A percentile compares a stretch with the other conserved stretches of the same genome.
Conservation (phyloP, 1,140 invertebrate species). For the Idris sp. region DNA sequence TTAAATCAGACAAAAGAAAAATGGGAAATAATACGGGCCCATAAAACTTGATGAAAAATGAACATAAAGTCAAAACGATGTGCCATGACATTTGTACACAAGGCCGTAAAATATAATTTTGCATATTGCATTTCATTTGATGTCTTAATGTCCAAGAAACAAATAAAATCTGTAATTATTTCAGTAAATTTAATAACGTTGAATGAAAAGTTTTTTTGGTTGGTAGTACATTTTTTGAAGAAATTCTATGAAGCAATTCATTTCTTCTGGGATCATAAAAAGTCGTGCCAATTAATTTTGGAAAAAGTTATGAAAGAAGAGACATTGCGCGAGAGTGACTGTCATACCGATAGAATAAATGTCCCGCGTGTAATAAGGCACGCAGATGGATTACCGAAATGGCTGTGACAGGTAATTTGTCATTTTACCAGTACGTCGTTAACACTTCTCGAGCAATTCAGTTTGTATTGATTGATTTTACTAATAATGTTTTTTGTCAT, state of each 20-base stretch:
- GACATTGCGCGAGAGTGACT: conserved; percentile 32
- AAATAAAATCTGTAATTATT: conserved; percentile 24
- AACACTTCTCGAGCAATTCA: conserved; percentile 45
- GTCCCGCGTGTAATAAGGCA: conserved; percentile 52
- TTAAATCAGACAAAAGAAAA: too few relatives aligned
- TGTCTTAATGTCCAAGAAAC: conserved; percentile 7
- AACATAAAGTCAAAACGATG: conserved; percentile 17
- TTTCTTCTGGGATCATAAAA: conserved; percentile 23
- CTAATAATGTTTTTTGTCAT: conserved; percentile 45
- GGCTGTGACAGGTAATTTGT: conserved; percentile 57
- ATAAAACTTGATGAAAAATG: conserved; percentile 14
- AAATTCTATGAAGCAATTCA: conserved; percentile 35
- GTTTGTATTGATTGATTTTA: conserved; percentile 49
- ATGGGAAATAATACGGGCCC: conserved; percentile 1
- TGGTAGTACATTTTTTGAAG: conserved; percentile 5
- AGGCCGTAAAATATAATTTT: conserved; percentile 4
- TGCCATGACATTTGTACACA: conserved; percentile 11
- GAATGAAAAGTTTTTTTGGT: conserved; percentile 6
- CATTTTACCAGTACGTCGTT: conserved; percentile 39
- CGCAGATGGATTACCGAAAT: conserved; percentile 58
- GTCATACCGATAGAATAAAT: conserved; percentile 36
- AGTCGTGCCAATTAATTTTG: conserved; percentile 29
- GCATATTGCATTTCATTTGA: conserved; percentile 14
- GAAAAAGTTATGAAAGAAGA: conserved; percentile 41
- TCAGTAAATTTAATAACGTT: neutral